phyloP scores from a whole-genome alignment of 2,113 vertebrate species.

The Protobothrops mucrosquamatus region DNA sequence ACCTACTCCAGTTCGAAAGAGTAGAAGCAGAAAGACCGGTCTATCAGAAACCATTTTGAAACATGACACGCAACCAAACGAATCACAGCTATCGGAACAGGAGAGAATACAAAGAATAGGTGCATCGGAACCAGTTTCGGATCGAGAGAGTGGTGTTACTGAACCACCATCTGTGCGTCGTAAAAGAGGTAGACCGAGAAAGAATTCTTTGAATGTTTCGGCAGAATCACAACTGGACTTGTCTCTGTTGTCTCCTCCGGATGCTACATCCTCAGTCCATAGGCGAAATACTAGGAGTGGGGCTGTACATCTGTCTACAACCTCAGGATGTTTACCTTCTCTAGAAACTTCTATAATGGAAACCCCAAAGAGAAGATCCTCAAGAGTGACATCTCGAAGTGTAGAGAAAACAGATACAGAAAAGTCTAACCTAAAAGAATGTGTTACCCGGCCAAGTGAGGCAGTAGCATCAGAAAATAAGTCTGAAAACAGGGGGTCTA shows the following conservation, averaged over 20 bases:
- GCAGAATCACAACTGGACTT: constrained; percentile 50
- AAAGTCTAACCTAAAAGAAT: constrained; percentile 25
- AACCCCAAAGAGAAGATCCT: constrained; percentile 53
- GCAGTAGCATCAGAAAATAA: not conserved
- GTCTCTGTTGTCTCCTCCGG: constrained; percentile 21
- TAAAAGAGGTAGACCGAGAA: constrained; percentile 63
- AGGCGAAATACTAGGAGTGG: constrained; percentile 64
- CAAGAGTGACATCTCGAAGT: constrained; percentile 33
- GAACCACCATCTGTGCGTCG: constrained; percentile 43
- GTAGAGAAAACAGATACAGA: not conserved
- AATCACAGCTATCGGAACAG: not conserved
- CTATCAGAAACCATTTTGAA: not conserved
- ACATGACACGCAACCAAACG: not conserved
- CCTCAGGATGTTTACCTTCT: not conserved
- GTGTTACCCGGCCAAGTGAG: constrained; percentile 24
- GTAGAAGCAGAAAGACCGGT: not conserved
- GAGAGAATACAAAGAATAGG: not conserved
- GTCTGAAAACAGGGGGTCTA: constrained; percentile 23
- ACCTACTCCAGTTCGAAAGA: not conserved
- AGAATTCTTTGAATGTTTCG: constrained; percentile 27
- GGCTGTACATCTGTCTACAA: constrained; percentile 34
- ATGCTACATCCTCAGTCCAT: constrained; percentile 42
- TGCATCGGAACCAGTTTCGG: not conserved
- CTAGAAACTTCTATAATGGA: constrained; percentile 31
- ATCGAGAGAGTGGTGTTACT: not conserved